Percentiles rank a stretch among this genome's conserved stretches.
Conservation (phyloP, 2,113 vertebrate genomes). For the Naja naja region DNA sequence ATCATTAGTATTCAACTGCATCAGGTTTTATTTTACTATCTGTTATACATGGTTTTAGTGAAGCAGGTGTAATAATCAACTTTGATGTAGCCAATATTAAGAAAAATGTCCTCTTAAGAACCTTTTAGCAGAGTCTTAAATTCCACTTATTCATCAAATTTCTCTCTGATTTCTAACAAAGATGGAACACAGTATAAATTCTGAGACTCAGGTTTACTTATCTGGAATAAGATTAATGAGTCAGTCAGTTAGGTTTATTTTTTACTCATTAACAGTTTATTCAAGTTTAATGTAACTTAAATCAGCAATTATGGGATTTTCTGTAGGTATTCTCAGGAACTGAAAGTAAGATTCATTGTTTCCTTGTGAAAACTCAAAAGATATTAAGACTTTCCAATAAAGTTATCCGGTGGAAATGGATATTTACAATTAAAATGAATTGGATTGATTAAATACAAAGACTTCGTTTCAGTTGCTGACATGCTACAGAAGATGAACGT, state of each 20-base stretch:
- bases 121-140: background rate
- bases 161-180: background rate
- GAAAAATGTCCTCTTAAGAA: background rate
- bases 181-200: background rate
- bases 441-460: slow-evolving; percentile 53
- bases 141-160: background rate
- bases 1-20: background rate
- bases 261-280: slow-evolving; percentile 46
- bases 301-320: slow-evolving; percentile 39
- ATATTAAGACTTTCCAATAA: slow-evolving; percentile 21
- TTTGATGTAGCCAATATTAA: background rate
- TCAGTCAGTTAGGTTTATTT: slow-evolving; percentile 38
- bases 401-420: slow-evolving; percentile 39
- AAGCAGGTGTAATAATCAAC: background rate
- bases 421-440: slow-evolving; percentile 59
- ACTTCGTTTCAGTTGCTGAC: slow-evolving; percentile 40
- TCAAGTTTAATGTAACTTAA: slow-evolving; percentile 44
- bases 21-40: background rate
- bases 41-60: background rate
- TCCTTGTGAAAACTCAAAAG: slow-evolving; percentile 19
- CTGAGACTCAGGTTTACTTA: slow-evolving; percentile 23
- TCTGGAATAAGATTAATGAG: slow-evolving; percentile 45
- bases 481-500: slow-evolving; percentile 40
- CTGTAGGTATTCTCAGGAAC: slow-evolving; percentile 40
- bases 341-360: slow-evolving; percentile 41